Evolutionary conservation across 2,888 invertebrate genomes (phyloP), one percentile per base, ranked within the genome.

Genomic region (Epistrophella euchroma): DNA sequence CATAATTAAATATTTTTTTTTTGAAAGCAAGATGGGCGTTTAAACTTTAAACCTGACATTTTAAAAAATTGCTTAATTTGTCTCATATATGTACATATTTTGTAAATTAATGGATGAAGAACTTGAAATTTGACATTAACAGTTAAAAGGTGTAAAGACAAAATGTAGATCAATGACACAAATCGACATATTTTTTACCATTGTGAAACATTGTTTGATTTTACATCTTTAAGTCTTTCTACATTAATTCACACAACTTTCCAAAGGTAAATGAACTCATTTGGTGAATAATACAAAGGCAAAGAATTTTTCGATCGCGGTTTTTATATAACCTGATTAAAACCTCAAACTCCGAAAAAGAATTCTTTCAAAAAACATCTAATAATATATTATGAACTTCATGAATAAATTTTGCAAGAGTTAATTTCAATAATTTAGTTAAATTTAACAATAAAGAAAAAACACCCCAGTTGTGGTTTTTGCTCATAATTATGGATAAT

Each of bases 401-500:
- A 32, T 25, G 9, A n/a, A n/a, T 13, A 13, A 2, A 28, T n/a
- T 17, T 55, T 1, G 10, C 15, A 28, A 28, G 5, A 11, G 9
- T n/a, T 55, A 55, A 28, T 55, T 55, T 55, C 10, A 10, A 10
- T 55, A 25, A 22, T 7, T 55, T 10, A n/a, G 28, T 10, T 22
- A 11, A 55, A 55, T 32, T 32, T n/a, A n/a, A n/a, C 10, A 55
- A 32, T n/a, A 0, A 55, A 28, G 4, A 10, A 32, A 28, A 32
- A 55, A 10, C 32, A n/a, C n/a, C 13, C 25, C 10, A 28, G 1
- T 55, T 55, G 55, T 55, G 55, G 55, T 55, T 55, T 17, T 32
- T 32, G n/a, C 35, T 32, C 28, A n/a, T 9, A 55, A 55, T 55
- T 55, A n/a, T n/a, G n/a, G n/a, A n/a, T n/a, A n/a, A n/a, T 55